Evolutionary conservation across 2,888 invertebrate species (phyloP).

Genomic region (Eilema sororculum): DNA sequence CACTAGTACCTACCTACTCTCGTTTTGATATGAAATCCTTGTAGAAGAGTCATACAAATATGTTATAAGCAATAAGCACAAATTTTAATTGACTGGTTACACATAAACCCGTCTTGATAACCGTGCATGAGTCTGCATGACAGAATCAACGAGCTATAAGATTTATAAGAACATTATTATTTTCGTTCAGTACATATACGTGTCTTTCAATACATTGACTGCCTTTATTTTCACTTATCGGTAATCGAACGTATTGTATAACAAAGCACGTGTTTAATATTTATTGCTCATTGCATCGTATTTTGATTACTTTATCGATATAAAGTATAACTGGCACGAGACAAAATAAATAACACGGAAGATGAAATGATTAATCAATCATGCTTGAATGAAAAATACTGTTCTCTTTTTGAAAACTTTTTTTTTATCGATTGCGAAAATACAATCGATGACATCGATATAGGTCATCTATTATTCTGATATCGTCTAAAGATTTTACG

Average conservation of each 20-base stretch:
- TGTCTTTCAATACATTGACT: slow-evolving; percentile 6
- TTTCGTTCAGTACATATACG: slow-evolving; percentile 1
- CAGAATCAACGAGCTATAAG: neutral
- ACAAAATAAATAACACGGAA: slow-evolving; percentile 42
- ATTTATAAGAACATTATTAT: slow-evolving; percentile 5
- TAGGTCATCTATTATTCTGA: neutral
- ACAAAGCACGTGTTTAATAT: slow-evolving; percentile 43
- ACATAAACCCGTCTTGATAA: neutral
- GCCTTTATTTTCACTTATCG: slow-evolving; percentile 1
- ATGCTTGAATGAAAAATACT: slow-evolving; percentile 10
- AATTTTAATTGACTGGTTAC: neutral
- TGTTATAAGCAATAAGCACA: too few species aligned
- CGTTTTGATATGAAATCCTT: neutral
- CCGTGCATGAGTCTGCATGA: too few species aligned
- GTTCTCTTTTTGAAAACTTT: slow-evolving; percentile 1
- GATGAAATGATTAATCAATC: slow-evolving; percentile 28
- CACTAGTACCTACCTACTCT: neutral
- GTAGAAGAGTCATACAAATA: neutral
- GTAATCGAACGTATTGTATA: slow-evolving; percentile 27
- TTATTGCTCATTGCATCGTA: slow-evolving; percentile 26
- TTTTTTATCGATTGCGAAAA: neutral
- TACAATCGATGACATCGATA: neutral
- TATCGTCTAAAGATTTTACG: neutral
- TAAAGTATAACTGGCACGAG: slow-evolving; percentile 35
- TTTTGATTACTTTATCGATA: slow-evolving; percentile 39